Evolutionary conservation across 2,797 vertebrate species (phyloP).

Genomic region (Phrynocephalus forsythii): DNA sequence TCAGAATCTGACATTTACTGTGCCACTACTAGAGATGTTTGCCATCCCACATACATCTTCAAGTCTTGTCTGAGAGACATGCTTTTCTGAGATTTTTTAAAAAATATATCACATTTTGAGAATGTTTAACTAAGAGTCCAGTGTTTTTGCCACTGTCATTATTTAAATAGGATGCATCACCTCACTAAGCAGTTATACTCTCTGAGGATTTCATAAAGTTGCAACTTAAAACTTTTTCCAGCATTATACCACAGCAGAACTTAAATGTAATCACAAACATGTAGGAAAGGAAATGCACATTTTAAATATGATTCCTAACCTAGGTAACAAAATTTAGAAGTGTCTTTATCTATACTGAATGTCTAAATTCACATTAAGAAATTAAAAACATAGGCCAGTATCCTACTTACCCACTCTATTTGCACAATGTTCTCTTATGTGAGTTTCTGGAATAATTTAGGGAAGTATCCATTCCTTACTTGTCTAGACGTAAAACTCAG

Average conservation of each 20-base stretch:
- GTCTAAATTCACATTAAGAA: no score
- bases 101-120: background rate
- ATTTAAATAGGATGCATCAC: background rate
- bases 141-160: no score
- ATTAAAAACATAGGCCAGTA: no score
- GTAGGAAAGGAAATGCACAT: background rate
- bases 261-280: background rate
- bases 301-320: background rate
- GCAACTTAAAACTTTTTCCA: background rate
- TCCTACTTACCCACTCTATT: no score
- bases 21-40: background rate
- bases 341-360: no score
- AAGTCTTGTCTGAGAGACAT: background rate
- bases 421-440: no score
- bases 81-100: background rate
- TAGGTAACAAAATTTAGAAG: background rate
- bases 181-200: background rate
- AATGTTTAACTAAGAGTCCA: background rate
- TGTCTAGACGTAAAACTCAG: no score
- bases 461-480: no score
- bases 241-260: background rate
- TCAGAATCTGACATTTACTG: background rate
- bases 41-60: background rate
- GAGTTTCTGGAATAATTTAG: no score
- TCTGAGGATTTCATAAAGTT: background rate